Conservation (phyloP, 2,113 vertebrate species). For the Mystacornis crossleyi region DNA sequence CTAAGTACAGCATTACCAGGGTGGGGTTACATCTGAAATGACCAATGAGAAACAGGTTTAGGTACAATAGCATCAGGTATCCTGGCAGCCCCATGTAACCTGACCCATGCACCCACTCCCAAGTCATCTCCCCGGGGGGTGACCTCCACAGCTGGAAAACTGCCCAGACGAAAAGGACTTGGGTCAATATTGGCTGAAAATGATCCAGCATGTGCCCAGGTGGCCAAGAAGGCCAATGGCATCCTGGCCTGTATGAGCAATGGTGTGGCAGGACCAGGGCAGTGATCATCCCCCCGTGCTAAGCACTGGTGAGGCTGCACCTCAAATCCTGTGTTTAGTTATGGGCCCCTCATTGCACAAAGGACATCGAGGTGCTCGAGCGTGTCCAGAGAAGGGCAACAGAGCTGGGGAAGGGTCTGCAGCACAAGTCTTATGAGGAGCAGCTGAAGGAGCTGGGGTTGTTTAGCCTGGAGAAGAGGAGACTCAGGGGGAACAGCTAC, state of each 20-base stretch:
- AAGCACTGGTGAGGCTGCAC: background rate
- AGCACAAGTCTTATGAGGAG: no score
- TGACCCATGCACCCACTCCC: no score
- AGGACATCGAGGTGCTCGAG: background rate
- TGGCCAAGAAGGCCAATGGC: background rate
- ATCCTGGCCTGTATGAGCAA: background rate
- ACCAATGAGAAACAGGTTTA: no score
- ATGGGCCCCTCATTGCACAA: background rate
- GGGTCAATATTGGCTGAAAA: background rate
- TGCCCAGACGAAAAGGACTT: background rate
- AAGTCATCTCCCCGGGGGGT: no score
- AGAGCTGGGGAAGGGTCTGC: background rate
- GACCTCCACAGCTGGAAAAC: no score
- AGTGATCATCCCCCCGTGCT: background rate
- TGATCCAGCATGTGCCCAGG: background rate
- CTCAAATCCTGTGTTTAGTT: background rate
- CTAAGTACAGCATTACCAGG: no score
- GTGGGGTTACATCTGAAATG: no score
- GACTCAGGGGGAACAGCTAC: background rate
- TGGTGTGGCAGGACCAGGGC: background rate
- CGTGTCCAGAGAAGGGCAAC: background rate
- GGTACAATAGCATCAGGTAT: no score
- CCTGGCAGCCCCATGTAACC: no score
- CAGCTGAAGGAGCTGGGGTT: background rate
- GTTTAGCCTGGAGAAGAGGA: background rate